These are phyloP conservation scores for Pseudomyrmex flavicornis DNA, from an alignment of 1,140 invertebrate species.

Conservation along the genomic window DNA sequence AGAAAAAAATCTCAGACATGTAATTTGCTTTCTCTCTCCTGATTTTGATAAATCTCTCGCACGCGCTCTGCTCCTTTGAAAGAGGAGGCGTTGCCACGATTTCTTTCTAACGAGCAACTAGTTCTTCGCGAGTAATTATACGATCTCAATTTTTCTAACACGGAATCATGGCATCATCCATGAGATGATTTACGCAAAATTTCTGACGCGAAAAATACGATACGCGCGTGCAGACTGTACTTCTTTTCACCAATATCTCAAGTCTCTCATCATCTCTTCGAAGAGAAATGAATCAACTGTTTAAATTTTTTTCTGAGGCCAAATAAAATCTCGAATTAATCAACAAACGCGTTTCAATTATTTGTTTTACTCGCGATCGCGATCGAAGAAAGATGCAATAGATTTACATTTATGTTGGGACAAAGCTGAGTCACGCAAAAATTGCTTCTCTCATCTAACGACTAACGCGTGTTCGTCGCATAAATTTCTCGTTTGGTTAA, in stretches of 20 bases:
- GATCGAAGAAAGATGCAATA: background rate
- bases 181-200: constrained; percentile 18
- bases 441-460: background rate
- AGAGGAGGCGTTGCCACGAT: constrained; percentile 13
- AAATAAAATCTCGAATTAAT: background rate
- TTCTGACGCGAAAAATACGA: constrained; percentile 34
- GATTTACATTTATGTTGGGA: background rate
- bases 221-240: background rate
- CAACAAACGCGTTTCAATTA: background rate
- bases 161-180: constrained; percentile 7
- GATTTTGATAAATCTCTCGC: constrained; percentile 14
- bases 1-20: constrained; percentile 1
- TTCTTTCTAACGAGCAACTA: constrained; percentile 62
- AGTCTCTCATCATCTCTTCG: background rate
- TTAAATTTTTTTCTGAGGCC: background rate
- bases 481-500: background rate
- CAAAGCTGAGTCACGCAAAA: background rate
- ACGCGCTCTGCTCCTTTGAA: background rate
- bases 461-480: background rate
- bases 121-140: constrained; percentile 65
- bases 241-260: constrained; percentile 23
- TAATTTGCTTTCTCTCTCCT: constrained; percentile 48
- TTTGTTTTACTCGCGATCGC: background rate
- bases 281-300: background rate
- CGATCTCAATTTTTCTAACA: constrained; percentile 65